Base-by-base conservation (phyloP, 2,113 vertebrate genomes). In the Apteryx mantelli region DNA sequence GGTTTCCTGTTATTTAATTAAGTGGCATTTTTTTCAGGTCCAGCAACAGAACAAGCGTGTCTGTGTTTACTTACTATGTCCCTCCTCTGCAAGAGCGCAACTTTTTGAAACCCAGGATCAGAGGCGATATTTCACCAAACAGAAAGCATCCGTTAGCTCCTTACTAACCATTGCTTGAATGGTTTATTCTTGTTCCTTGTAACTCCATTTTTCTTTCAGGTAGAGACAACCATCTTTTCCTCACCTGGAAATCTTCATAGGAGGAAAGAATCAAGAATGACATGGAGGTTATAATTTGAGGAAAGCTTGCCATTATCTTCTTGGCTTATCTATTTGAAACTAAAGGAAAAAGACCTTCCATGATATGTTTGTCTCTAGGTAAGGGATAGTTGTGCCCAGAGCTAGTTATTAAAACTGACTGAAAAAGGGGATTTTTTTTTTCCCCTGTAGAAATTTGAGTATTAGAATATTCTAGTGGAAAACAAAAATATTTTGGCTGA, bases 1-100 rank as follows among this genome's bases (percentile, higher is more conserved):
- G 7, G 3, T 89, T 95, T 95, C 21, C 18, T 48, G 78, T 56
- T 85, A 90, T 58, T 95, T 94, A 95, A 89, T 77, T 83, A 64
- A 89, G 24, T 38, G 91, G 40, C 34, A 19, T 34, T 52, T 96
- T 96, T 83, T 90, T 78, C 30, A 85, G 73, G 28, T 46, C 28
- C 0, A 0, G 70, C 71, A 95, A 26, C 1, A 40, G 36, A 69
- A 48, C 4, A 65, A 52, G 21, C 8, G 26, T 26, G 25, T 88
- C 69, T 4, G 2, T 9, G 12, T 81, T 92, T 92, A n/a, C 86
- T 75, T 84, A 26, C 38, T 61, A 16, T 24, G 22, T 53, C 14
- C 7, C 56, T 88, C 28, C 38, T 86, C 36, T 50, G 53, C 21
- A 76, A 36, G 16, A 9, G n/a, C 0, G 0, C 7, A 4, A 8